phyloP scores from a whole-genome alignment of 2,113 vertebrate species.

The Hypocryptadius cinnamomeus region DNA sequence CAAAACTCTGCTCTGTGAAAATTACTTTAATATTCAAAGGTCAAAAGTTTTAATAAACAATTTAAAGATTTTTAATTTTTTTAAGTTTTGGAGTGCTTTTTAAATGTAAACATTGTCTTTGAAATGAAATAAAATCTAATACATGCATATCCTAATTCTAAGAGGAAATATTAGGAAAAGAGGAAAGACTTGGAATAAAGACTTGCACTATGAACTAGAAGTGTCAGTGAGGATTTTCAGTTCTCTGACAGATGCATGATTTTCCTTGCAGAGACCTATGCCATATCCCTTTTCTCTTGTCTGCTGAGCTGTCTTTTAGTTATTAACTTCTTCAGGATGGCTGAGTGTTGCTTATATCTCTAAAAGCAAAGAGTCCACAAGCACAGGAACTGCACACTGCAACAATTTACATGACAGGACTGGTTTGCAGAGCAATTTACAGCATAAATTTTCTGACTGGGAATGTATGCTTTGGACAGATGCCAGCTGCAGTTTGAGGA shows the following conservation, averaged over 20 bases:
- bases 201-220: background rate
- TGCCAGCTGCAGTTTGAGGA: background rate
- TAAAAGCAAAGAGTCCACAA: background rate
- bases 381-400: background rate
- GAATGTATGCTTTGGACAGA: background rate
- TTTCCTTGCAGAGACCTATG: background rate
- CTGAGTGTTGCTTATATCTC: background rate
- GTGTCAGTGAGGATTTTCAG: background rate
- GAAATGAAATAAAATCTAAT: background rate
- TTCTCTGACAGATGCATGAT: background rate
- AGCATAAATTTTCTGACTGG: background rate
- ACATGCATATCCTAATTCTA: background rate
- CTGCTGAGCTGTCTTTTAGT: background rate
- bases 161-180: background rate
- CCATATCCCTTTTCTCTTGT: background rate
- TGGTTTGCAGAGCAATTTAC: background rate
- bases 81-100: background rate
- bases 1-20: background rate
- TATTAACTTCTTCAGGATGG: background rate
- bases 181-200: background rate
- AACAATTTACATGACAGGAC: background rate
- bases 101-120: background rate
- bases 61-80: background rate
- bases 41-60: fast-evolving
- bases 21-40: background rate